phyloP scores from a whole-genome alignment of 2,888 invertebrate species.

The Acanthosepion esculentum region DNA sequence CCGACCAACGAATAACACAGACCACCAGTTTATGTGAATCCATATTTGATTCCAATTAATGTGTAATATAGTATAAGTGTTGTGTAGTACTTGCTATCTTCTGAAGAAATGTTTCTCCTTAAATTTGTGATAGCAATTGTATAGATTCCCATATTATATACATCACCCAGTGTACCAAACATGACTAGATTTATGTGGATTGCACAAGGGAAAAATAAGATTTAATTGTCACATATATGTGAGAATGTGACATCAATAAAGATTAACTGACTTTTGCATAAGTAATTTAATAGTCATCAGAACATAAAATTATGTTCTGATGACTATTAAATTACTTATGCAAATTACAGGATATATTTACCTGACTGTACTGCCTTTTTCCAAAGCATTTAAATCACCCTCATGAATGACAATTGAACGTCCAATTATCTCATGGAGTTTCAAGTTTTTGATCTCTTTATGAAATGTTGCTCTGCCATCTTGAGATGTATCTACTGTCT shows the following conservation, averaged over 20 bases:
- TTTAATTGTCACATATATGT: not conserved
- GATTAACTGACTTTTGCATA: not conserved
- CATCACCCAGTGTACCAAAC: too few relatives aligned
- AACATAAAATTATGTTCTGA: not conserved
- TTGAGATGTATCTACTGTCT: constrained; percentile 80
- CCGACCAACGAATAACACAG: too few relatives aligned
- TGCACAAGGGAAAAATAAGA: not conserved
- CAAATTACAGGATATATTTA: not conserved
- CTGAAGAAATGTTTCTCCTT: too few relatives aligned
- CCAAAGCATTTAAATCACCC: constrained; percentile 43
- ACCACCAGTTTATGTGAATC: too few relatives aligned
- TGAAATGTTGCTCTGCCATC: constrained; percentile 82
- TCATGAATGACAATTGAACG: constrained; percentile 83
- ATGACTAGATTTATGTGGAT: too few relatives aligned
- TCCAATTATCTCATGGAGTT: constrained; percentile 79
- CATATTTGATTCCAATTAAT: too few relatives aligned
- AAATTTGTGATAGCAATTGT: too few relatives aligned
- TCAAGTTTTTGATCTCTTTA: constrained; percentile 79
- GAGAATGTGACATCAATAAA: not conserved
- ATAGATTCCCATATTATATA: too few relatives aligned
- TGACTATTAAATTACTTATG: too few relatives aligned
- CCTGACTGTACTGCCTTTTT: not conserved
- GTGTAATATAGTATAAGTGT: too few relatives aligned
- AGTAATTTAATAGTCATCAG: not conserved
- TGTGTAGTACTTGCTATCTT: too few relatives aligned